Conservation (phyloP, 2,888 invertebrate species). For the Eubasilissa splendida region DNA sequence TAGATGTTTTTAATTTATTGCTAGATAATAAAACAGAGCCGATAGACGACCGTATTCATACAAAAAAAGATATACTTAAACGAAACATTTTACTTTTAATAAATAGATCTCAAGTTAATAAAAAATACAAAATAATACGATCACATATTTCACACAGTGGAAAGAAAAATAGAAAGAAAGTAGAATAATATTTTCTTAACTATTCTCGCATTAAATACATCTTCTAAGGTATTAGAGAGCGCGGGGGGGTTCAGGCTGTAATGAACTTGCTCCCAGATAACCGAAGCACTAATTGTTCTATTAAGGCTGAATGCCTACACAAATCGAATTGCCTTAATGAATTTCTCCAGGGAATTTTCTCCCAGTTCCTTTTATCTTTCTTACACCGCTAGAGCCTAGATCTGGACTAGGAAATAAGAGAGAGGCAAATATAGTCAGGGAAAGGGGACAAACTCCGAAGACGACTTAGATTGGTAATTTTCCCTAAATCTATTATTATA, state of each 20-base stretch:
- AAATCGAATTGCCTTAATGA: conserved; percentile 52
- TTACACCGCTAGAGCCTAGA: neutral
- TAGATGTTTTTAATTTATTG: too few relatives aligned
- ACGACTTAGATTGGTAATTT: too few relatives aligned
- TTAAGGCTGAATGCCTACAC: conserved; percentile 47
- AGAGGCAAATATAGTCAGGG: conserved; percentile 13
- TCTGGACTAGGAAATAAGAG: conserved; percentile 5
- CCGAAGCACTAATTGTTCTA: conserved; percentile 52
- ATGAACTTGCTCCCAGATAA: conserved; percentile 48
- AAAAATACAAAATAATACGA: too few relatives aligned
- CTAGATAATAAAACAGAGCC: too few relatives aligned
- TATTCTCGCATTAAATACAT: neutral
- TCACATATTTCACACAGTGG: too few relatives aligned
- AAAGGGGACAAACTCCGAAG: neutral
- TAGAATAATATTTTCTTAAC: too few relatives aligned
- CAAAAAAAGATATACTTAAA: too few relatives aligned
- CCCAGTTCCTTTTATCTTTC: conserved; percentile 29
- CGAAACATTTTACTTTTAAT: too few relatives aligned
- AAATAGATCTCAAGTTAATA: too few relatives aligned
- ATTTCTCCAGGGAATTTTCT: conserved; percentile 33
- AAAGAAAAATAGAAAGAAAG: too few relatives aligned
- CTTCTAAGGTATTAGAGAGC: neutral
- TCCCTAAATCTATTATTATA: too few relatives aligned
- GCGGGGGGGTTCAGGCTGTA: conserved; percentile 18
- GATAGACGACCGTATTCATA: too few relatives aligned